Evolutionary conservation across 2,113 vertebrate species (phyloP).

Genomic region (Pluvialis apricaria): DNA sequence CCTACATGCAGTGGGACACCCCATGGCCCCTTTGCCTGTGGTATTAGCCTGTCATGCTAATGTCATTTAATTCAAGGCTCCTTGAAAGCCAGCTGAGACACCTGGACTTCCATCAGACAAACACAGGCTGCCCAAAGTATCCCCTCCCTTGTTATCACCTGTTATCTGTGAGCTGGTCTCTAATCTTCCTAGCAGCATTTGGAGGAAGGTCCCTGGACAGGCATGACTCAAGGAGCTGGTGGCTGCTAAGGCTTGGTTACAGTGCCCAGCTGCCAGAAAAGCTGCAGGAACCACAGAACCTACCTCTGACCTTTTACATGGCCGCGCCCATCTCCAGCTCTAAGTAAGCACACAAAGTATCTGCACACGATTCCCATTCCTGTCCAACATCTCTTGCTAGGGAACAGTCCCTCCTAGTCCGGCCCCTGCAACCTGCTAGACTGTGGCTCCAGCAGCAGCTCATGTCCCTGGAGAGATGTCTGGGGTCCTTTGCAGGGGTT

Average conservation of each 20-base stretch:
- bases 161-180: neutral
- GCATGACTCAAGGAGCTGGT: neutral
- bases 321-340: neutral
- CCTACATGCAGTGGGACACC: neutral
- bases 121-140: accelerated
- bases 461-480: neutral
- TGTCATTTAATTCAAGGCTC: neutral
- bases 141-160: neutral
- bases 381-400: neutral
- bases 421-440: neutral
- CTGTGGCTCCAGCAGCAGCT: neutral
- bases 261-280: neutral
- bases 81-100: neutral
- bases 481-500: neutral
- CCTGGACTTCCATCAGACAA: neutral
- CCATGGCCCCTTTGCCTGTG: neutral
- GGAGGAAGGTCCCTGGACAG: neutral
- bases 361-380: neutral
- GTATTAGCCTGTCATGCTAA: neutral
- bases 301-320: neutral
- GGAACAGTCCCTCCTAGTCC: neutral
- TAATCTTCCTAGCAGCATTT: neutral
- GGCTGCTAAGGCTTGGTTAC: neutral
- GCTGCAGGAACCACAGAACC: neutral
- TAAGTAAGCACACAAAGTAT: neutral